These are phyloP conservation scores for Gnathonemus longibarbis DNA, from an alignment of 2,113 vertebrate genomes.

Conservation along the genomic window DNA sequence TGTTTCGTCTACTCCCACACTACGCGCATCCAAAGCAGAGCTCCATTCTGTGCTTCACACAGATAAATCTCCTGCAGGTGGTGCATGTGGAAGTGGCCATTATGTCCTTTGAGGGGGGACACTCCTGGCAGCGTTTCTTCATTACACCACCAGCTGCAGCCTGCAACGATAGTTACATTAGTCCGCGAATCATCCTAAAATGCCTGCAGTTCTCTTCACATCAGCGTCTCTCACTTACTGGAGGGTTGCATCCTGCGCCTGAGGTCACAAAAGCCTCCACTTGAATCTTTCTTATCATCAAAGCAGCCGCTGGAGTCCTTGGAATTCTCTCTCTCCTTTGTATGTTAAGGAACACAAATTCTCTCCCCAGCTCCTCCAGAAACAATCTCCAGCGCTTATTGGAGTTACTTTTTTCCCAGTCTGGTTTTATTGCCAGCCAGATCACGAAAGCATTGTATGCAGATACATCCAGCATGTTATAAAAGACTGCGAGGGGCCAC, in stretches of 20 bases:
- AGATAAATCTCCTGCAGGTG: not conserved
- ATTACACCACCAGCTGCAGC: not conserved
- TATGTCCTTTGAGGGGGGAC: not conserved
- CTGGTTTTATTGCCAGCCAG: not conserved
- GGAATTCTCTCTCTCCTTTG: not conserved
- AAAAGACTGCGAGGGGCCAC: not conserved
- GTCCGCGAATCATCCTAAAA: not conserved
- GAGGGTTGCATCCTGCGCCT: not conserved
- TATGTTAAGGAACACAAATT: not conserved
- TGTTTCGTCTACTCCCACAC: too few relatives aligned
- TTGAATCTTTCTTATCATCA: not conserved
- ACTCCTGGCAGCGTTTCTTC: not conserved
- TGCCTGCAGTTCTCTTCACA: not conserved
- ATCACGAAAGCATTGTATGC: not conserved
- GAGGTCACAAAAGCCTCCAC: fast-evolving
- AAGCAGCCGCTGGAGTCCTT: not conserved
- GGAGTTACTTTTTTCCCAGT: not conserved
- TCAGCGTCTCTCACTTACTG: not conserved
- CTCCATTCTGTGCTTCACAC: not conserved
- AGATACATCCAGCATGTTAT: not conserved
- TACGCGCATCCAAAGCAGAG: not conserved
- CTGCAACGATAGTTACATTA: not conserved
- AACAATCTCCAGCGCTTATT: not conserved
- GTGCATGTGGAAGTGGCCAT: not conserved
- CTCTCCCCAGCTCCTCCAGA: not conserved